A percentile compares a stretch with the other conserved stretches of the same genome.
Evolutionary conservation across 2,113 vertebrate species (phyloP).

Genomic region (Oreotrochilus melanogaster): DNA sequence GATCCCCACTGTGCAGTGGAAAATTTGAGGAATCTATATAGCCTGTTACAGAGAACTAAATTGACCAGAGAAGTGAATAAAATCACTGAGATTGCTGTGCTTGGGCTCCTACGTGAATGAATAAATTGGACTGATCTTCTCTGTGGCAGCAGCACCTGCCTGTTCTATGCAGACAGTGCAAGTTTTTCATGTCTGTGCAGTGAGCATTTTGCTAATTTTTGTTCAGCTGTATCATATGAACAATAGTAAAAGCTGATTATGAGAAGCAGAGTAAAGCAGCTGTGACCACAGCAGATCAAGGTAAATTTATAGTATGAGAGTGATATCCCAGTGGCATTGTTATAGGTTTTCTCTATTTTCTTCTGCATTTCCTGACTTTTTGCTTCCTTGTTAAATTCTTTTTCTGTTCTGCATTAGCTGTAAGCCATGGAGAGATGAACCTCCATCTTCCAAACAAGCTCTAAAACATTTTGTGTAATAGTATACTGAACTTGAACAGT

Average conservation of each 20-base stretch:
- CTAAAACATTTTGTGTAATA: neutral
- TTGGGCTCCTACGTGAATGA: rapidly evolving
- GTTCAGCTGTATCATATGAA: neutral
- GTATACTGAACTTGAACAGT: neutral
- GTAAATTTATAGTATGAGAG: neutral
- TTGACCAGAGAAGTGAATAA: neutral
- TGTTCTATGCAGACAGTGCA: neutral
- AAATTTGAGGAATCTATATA: neutral
- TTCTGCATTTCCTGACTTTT: neutral
- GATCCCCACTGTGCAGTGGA: neutral
- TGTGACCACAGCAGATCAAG: neutral
- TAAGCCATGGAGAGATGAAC: neutral
- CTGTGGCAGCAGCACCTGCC: neutral
- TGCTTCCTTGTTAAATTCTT: neutral
- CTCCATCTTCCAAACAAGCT: neutral
- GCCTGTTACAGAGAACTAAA: neutral
- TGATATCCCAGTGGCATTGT: neutral
- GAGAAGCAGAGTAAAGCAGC: neutral
- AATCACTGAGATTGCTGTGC: neutral
- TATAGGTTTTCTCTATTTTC: neutral
- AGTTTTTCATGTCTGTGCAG: neutral
- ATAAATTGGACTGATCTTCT: neutral
- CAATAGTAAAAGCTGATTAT: neutral
- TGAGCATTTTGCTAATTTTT: neutral
- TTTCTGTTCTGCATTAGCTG: neutral